A percentile compares a stretch with the other conserved stretches of the same genome.
Conservation (phyloP, 2,797 vertebrate genomes). For the Cichlasoma orientale region DNA sequence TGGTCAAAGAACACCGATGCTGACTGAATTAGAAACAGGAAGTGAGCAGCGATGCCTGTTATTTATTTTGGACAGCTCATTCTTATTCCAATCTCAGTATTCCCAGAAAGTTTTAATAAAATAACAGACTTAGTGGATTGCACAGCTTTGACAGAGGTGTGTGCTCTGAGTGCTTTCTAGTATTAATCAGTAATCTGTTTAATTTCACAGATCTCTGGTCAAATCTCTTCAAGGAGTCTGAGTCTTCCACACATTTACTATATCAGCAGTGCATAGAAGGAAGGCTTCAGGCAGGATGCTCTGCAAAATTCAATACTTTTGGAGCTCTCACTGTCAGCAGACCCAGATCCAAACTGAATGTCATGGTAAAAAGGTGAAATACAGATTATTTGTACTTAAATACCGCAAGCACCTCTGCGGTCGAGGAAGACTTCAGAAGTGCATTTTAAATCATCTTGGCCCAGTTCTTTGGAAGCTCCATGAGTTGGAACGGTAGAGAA, state of each 20-base stretch:
- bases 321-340: constrained; percentile 17
- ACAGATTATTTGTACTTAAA: neutral
- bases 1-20: neutral
- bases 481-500: neutral
- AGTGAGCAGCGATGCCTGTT: too few relatives aligned
- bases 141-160: neutral
- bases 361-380: constrained; percentile 12
- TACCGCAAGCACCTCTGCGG: neutral
- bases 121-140: neutral
- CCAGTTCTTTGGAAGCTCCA: neutral
- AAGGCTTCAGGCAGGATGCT: constrained; percentile 33
- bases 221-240: constrained; percentile 41
- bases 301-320: constrained; percentile 33
- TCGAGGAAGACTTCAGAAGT: neutral
- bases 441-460: neutral
- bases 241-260: constrained; percentile 33
- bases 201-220: constrained; percentile 63
- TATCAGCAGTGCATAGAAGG: constrained; percentile 10
- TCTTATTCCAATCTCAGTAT: neutral
- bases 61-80: neutral
- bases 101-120: neutral
- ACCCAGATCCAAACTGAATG: constrained; percentile 30
- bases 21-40: neutral
- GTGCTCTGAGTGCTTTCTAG: constrained; percentile 18
- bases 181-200: constrained; percentile 60